These are phyloP conservation scores for Drosophila nr. fundita DNA, from an alignment of 2,888 invertebrate species.

Conservation along the genomic window DNA sequence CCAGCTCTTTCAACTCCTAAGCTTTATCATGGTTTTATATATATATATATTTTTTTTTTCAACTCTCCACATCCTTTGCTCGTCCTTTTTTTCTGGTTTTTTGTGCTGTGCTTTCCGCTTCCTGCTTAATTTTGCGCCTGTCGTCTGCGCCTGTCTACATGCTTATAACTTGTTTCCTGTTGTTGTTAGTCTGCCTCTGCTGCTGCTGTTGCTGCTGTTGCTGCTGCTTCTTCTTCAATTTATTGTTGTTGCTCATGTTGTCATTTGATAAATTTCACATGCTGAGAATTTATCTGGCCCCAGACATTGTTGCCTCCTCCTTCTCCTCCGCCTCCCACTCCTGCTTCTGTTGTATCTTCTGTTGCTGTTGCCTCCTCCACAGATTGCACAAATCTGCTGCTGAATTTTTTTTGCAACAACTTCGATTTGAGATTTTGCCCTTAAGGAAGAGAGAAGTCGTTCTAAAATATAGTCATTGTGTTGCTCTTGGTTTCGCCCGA, in stretches of 20 bases:
- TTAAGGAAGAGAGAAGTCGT: conserved; percentile 1
- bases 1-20: background rate
- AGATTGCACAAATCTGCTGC: conserved; percentile 60
- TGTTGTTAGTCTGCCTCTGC: conserved; percentile 31
- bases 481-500: background rate
- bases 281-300: conserved; percentile 70
- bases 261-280: conserved; percentile 77
- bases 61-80: conserved; percentile 18
- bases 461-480: conserved; percentile 12
- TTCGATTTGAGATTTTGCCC: conserved; percentile 43
- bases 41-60: background rate
- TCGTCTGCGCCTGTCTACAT: conserved; percentile 77
- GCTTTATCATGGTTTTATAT: conserved; percentile 10
- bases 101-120: conserved; percentile 37
- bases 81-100: background rate
- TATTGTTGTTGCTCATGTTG: conserved; percentile 51
- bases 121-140: conserved; percentile 75
- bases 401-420: conserved; percentile 32
- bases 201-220: background rate
- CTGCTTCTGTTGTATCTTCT: background rate
- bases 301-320: conserved; percentile 36
- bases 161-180: conserved; percentile 80
- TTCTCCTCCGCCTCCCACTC: background rate
- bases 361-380: conserved; percentile 10
- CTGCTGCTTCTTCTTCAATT: conserved; percentile 6